Evolutionary conservation across 2,888 invertebrate species (phyloP), one percentile per base, ranked within the genome.

Genomic region (Globia sparganii): DNA sequence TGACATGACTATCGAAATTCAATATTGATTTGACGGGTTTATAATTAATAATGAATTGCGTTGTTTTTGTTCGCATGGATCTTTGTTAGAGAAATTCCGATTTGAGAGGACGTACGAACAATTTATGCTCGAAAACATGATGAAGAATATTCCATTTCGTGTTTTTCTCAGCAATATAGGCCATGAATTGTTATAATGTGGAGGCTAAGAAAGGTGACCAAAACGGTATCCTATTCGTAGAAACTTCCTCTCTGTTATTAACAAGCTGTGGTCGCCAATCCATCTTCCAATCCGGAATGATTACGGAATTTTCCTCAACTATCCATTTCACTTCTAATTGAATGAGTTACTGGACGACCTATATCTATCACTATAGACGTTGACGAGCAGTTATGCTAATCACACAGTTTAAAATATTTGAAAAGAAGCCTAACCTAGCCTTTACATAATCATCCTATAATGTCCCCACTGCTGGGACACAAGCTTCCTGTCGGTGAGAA

Each of bases 1-100:
- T 75, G 73, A 76, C 37, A 64, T 31, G 53, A 21, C 68, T 69
- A 70, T 80, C 73, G 31, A 67, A 61, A 75, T 73, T 71, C 28
- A 25, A 72, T 72, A 72, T 49, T 75, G 46, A 69, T 78, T 62
- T 71, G 74, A 70, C 15, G 34, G 40, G 34, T 72, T 71, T 59
- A 53, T 49, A 77, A 34, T 77, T 67, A 37, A 62, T 58, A 69
- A 66, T 61, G 62, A 56, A 74, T 65, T 43, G 13, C 28, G 1
- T 59, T 71, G 70, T 77, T 80, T 56, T 71, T 71, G 46, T 58
- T 77, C 9, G 53, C n/a, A 4, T n/a, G 9, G n/a, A 25, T 77
- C 15, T 53, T 25, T 34, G 28, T 71, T 62, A n/a, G 11, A 56
- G 21, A 25, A 34, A 37, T 31, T 31, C 21, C 18, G 15, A 59